phyloP scores from a whole-genome alignment of 2,888 invertebrate genomes.

The Mantis religiosa region DNA sequence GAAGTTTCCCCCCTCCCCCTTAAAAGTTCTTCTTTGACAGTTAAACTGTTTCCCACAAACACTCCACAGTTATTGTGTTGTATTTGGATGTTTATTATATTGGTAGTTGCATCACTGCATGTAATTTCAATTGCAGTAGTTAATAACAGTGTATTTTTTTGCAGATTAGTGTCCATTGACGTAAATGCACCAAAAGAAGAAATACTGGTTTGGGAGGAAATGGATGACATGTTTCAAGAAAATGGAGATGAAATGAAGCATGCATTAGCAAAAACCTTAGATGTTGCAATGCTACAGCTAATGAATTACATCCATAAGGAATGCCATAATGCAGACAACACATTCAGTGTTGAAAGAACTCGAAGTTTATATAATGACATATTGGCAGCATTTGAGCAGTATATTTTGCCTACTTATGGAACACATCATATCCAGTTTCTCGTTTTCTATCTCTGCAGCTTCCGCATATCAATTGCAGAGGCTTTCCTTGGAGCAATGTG shows the following conservation, averaged over 20 bases:
- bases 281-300: constrained; percentile 71
- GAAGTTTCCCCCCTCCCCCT: too few species aligned
- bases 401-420: constrained; percentile 78
- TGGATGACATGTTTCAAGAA: constrained; percentile 53
- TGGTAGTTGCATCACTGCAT: too few species aligned
- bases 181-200: constrained; percentile 60
- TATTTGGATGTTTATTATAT: too few species aligned
- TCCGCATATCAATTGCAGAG: constrained; percentile 56
- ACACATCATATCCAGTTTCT: constrained; percentile 75
- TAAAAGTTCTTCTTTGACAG: too few species aligned
- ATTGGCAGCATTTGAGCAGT: constrained; percentile 69
- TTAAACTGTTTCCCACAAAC: too few species aligned
- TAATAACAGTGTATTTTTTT: constrained; percentile 19
- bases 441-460: constrained; percentile 68
- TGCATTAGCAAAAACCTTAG: constrained; percentile 62
- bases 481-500: constrained; percentile 68
- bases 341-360: constrained; percentile 54
- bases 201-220: constrained; percentile 48
- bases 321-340: constrained; percentile 46
- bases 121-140: too few species aligned
- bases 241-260: constrained; percentile 47
- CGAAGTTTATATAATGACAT: constrained; percentile 59
- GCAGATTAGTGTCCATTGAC: constrained; percentile 70
- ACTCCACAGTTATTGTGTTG: too few species aligned
- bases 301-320: constrained; percentile 64